These are phyloP conservation scores for Periphyllus acericola DNA, from an alignment of 2,888 invertebrate species.

Conservation along the genomic window DNA sequence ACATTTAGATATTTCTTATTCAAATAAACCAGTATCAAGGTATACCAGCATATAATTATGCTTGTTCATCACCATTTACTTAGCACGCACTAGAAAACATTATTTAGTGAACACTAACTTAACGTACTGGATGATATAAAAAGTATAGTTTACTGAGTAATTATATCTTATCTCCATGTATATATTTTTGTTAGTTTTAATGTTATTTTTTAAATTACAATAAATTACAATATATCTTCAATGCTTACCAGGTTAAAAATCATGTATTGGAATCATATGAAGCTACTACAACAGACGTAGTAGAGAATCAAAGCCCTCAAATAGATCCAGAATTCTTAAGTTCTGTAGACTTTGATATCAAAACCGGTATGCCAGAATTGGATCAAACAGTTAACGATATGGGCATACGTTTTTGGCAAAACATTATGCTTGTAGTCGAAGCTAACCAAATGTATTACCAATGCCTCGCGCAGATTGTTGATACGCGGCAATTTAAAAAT, in stretches of 20 bases:
- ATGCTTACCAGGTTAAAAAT: constrained; percentile 23
- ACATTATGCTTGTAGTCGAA: not conserved
- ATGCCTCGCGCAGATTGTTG: not conserved
- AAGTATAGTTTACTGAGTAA: too few species aligned
- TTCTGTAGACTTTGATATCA: not conserved
- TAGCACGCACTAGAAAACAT: too few species aligned
- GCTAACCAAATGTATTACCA: not conserved
- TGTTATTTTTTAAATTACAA: not conserved
- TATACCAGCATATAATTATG: too few species aligned
- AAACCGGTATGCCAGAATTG: not conserved
- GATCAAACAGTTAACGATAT: not conserved
- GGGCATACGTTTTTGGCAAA: constrained; percentile 13
- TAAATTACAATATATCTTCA: too few species aligned
- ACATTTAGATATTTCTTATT: too few species aligned
- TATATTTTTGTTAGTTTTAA: not conserved
- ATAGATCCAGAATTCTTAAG: not conserved
- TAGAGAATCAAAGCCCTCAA: not conserved
- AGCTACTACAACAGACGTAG: not conserved
- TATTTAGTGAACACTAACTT: too few species aligned
- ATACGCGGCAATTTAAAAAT: not conserved
- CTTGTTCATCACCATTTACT: too few species aligned
- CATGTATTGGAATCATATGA: not conserved
- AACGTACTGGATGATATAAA: too few species aligned
- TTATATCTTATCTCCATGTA: not conserved
- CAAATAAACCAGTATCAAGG: too few species aligned